Evolutionary conservation across 1,140 invertebrate genomes (phyloP).

Genomic region (Conus betulinus): DNA sequence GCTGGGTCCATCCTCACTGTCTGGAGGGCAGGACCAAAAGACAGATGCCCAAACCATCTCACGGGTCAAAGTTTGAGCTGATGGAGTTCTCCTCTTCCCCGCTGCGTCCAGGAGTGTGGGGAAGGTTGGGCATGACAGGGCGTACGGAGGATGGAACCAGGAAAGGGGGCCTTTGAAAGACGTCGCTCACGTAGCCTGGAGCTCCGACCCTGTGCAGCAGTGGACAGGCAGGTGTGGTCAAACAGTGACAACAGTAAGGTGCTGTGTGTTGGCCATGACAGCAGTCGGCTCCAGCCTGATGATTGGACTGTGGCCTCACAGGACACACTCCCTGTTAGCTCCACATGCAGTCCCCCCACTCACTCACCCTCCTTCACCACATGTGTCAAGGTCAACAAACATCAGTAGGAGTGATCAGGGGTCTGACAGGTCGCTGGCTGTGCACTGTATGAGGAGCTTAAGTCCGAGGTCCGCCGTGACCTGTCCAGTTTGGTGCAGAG

Average conservation of each 20-base stretch:
- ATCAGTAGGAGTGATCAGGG: too few species aligned
- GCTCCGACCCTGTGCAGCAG: neutral
- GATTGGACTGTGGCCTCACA: too few species aligned
- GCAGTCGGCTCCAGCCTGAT: neutral
- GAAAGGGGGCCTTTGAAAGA: neutral
- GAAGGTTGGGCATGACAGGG: neutral
- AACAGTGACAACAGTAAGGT: neutral
- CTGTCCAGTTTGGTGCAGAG: constrained; percentile 12
- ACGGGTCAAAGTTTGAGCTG: neutral
- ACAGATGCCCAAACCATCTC: neutral
- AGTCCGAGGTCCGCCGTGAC: neutral
- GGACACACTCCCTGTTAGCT: too few species aligned
- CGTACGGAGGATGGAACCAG: neutral
- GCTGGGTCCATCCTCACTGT: neutral
- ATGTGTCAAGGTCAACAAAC: too few species aligned
- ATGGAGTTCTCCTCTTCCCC: constrained; percentile 1
- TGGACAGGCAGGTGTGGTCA: neutral
- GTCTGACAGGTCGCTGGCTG: neutral
- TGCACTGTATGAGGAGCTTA: neutral
- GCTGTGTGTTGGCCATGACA: neutral
- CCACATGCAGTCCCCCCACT: too few species aligned
- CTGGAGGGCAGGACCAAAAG: neutral
- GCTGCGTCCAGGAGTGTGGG: neutral
- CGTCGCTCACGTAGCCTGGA: constrained; percentile 10
- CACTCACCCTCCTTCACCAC: too few species aligned